phyloP scores from a whole-genome alignment of 37 sponge, comb jelly and placozoan genomes.

The Cliona cf. orientalis region DNA sequence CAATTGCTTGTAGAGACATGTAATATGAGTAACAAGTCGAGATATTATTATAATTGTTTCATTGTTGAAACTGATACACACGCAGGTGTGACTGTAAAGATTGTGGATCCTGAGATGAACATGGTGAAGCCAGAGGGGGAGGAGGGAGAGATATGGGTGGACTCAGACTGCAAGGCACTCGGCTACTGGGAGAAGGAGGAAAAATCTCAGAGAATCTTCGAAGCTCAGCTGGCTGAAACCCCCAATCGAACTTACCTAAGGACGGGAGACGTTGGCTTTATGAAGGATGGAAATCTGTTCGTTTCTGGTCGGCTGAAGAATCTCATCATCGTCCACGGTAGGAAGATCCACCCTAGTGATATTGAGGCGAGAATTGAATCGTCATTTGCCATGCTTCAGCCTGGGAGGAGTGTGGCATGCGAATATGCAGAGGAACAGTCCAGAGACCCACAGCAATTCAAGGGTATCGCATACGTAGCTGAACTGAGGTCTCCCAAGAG shows the following conservation, averaged over 20 bases:
- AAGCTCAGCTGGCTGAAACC: constrained; percentile 14
- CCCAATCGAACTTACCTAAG: constrained; percentile 38
- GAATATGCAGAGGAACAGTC: background rate
- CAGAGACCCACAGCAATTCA: background rate
- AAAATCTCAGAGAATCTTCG: constrained; percentile 19
- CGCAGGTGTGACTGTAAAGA: constrained; percentile 28
- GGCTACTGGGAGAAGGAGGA: constrained; percentile 62
- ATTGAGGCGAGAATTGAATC: constrained; percentile 26
- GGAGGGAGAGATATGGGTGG: constrained; percentile 55
- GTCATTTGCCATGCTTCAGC: background rate
- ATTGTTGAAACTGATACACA: no score
- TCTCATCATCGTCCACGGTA: constrained; percentile 40
- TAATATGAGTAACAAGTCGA: no score
- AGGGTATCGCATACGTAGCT: constrained; percentile 13
- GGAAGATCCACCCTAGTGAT: constrained; percentile 36
- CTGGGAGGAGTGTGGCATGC: constrained; percentile 36
- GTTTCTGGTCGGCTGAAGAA: constrained; percentile 32
- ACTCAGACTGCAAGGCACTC: constrained; percentile 32
- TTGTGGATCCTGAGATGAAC: constrained; percentile 50
- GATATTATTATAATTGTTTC: no score
- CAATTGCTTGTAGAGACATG: no score
- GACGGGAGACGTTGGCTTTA: constrained; percentile 59
- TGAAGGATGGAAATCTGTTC: constrained; percentile 29
- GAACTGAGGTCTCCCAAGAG: background rate
- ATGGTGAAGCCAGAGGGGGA: constrained; percentile 31